Evolutionary conservation across 2,797 vertebrate genomes (phyloP), one percentile per base, ranked within the genome.

Genomic region (Myotis daubentonii): DNA sequence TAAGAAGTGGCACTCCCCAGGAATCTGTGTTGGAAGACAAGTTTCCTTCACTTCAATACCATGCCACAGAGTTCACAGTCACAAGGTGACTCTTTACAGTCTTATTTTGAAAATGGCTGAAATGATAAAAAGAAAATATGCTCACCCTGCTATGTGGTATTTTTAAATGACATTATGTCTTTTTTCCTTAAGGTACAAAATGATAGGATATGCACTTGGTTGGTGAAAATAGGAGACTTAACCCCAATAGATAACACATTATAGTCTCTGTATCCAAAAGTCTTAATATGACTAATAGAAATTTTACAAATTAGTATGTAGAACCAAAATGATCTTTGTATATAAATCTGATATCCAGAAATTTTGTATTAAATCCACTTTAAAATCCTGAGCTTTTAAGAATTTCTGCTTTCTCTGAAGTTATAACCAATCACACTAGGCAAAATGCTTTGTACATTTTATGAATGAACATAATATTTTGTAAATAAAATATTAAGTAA

Each of bases 21-120:
- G 60, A 91, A 33, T 53, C 86, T 53, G 55, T 78, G 53, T 62
- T 44, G 53, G 38, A 95, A 81, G 47, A 84, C 33, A 51, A 95
- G 13, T 76, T 80, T 71, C 68, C 41, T 81, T 36, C 30, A 57
- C 19, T 30, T 87, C 28, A 74, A 66, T 57, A 22, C 38, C 23
- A 8, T 41, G 6, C 75, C 83, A 38, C 20, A 7, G 12, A 62
- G 72, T 62, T 88, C 57, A 28, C 17, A 44, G 30, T 83, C 53
- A 81, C 38, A 71, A 90, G 30, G 47, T 25, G 82, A 71, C 17
- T 65, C 47, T 80, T 93, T 78, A 78, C 15, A 68, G 28, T 81
- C 41, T 87, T 80, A 94, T 89, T 93, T 87, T 95, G 76, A 68
- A 87, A 95, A 93, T 57, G 16, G 49, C 55, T 93, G 16, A 84